phyloP scores from a whole-genome alignment of 2,797 vertebrate genomes.

The Megaceryle alcyon region DNA sequence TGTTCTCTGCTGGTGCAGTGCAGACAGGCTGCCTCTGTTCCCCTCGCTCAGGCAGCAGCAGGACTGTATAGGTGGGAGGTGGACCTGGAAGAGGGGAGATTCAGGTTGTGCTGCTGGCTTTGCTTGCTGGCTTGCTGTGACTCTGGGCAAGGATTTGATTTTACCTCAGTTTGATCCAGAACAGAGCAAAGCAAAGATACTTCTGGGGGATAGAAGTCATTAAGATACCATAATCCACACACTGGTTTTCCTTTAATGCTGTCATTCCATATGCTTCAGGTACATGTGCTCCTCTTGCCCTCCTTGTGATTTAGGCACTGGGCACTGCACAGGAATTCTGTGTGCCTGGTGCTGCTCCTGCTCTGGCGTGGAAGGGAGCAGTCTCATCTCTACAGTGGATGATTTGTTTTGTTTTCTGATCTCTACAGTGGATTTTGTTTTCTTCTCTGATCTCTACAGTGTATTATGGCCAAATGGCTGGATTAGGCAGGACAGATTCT shows the following conservation, averaged over 20 bases:
- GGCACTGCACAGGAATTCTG: neutral
- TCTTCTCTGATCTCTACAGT: neutral
- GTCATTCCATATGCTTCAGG: neutral
- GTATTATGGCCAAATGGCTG: neutral
- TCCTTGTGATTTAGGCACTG: neutral
- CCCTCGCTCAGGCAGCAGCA: neutral
- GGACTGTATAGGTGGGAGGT: neutral
- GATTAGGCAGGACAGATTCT: neutral
- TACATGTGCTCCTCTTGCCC: neutral
- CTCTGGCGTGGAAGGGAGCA: neutral
- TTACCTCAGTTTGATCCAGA: neutral
- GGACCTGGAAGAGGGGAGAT: neutral
- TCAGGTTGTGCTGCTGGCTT: neutral
- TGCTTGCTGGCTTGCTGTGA: neutral
- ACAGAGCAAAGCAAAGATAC: neutral
- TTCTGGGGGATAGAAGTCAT: neutral
- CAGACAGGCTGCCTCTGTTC: neutral
- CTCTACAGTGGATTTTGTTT: neutral
- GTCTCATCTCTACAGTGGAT: neutral
- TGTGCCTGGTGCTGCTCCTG: neutral
- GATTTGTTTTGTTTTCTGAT: neutral
- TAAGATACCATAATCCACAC: too few relatives aligned
- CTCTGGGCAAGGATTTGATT: neutral
- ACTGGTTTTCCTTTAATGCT: neutral
- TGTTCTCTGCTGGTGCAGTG: neutral